phyloP scores from a whole-genome alignment of 1,140 invertebrate species.

The Sinella curviseta region DNA sequence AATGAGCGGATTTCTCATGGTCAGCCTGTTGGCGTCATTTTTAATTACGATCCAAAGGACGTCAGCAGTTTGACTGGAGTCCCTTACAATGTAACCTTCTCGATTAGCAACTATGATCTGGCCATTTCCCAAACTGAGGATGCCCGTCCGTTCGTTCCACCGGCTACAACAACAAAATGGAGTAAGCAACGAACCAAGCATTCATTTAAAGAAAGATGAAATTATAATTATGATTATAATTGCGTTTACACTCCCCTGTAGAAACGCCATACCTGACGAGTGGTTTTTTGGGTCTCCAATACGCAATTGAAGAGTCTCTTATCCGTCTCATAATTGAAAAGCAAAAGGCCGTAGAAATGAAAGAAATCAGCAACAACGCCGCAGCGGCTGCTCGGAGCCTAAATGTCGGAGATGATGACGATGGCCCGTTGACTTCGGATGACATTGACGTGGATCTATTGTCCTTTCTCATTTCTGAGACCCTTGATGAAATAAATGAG shows the following conservation, averaged over 20 bases:
- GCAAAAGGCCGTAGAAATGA: not conserved
- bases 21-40: constrained; percentile 24
- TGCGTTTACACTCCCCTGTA: not conserved
- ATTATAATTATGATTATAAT: not conserved
- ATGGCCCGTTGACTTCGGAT: not conserved
- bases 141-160: constrained; percentile 12
- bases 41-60: constrained; percentile 27
- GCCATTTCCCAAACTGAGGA: not conserved
- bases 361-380: not conserved
- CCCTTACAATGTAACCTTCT: constrained; percentile 14
- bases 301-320: constrained; percentile 28
- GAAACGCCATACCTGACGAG: constrained; percentile 30
- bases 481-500: not conserved
- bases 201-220: not conserved
- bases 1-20: not conserved
- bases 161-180: not conserved
- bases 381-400: not conserved
- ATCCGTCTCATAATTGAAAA: not conserved
- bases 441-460: not conserved
- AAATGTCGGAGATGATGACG: not conserved
- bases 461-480: not conserved
- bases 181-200: not conserved
- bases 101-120: constrained; percentile 15
- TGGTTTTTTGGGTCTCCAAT: constrained; percentile 39
- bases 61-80: not conserved